Evolutionary conservation across 2,888 invertebrate species (phyloP).

Genomic region (Glaucopsyche alexis): DNA sequence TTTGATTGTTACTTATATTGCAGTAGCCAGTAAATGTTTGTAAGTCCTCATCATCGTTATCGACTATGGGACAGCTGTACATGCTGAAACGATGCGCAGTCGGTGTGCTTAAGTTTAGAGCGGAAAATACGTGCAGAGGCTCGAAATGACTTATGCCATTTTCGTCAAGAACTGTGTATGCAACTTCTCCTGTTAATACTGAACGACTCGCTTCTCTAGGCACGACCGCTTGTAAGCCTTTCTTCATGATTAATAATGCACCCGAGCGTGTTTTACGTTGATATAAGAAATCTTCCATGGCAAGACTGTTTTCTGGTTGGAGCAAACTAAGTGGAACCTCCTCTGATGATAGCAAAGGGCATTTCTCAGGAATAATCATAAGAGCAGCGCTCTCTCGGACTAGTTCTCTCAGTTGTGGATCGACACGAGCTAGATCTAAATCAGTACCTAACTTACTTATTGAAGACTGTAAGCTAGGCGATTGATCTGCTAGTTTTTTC

Average conservation of each 20-base stretch:
- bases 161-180: conserved; percentile 88
- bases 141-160: conserved; percentile 87
- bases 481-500: conserved; percentile 84
- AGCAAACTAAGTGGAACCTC: conserved; percentile 86
- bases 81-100: conserved; percentile 83
- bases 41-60: conserved; percentile 73
- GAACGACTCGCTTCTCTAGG: conserved; percentile 87
- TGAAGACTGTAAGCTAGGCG: conserved; percentile 82
- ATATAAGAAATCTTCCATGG: conserved; percentile 87
- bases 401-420: conserved; percentile 84
- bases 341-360: conserved; percentile 81
- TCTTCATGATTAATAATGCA: conserved; percentile 85
- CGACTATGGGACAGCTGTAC: conserved; percentile 82
- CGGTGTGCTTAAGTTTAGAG: conserved; percentile 83
- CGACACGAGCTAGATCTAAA: conserved; percentile 83
- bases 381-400: conserved; percentile 87
- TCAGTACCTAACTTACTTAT: conserved; percentile 82
- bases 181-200: conserved; percentile 86
- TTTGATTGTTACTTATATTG: conserved; percentile 71
- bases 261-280: conserved; percentile 79
- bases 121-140: conserved; percentile 86
- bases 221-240: conserved; percentile 86
- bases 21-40: conserved; percentile 71
- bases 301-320: conserved; percentile 85
- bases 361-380: conserved; percentile 83